A percentile compares a stretch with the other conserved stretches of the same genome.
Conservation (phyloP, 2,888 invertebrate species). For the Axea sp. region DNA sequence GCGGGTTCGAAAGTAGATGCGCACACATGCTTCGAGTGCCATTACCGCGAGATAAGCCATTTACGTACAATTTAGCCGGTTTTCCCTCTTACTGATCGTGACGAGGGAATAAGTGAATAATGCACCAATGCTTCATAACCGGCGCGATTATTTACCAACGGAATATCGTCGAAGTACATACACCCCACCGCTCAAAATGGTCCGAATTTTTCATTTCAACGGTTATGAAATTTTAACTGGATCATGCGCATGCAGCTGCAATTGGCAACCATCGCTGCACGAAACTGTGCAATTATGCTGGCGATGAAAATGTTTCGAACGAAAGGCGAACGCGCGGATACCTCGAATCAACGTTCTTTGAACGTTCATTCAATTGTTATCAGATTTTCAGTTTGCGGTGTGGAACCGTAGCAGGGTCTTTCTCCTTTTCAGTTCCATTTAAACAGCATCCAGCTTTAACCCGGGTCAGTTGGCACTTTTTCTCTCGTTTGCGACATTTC, state of each 20-base stretch:
- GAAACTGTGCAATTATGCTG: background rate
- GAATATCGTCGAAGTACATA: no score
- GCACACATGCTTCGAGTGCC: conserved; percentile 34
- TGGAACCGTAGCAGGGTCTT: no score
- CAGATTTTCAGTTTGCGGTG: no score
- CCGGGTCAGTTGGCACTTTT: no score
- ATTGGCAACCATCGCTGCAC: background rate
- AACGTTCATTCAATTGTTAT: no score
- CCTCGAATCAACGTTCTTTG: no score
- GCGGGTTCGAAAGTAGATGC: conserved; percentile 19
- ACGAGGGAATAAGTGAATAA: conserved; percentile 67
- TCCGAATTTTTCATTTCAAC: conserved; percentile 23
- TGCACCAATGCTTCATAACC: conserved; percentile 42
- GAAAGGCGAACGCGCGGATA: no score
- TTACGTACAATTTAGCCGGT: conserved; percentile 47
- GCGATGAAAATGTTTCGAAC: background rate
- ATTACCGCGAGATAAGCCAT: conserved; percentile 45
- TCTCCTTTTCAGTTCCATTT: no score
- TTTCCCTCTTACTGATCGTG: conserved; percentile 63
- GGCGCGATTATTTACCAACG: conserved; percentile 57
- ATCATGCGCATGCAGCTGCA: background rate
- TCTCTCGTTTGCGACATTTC: no score
- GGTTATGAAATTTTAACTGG: conserved; percentile 11
- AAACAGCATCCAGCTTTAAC: no score
- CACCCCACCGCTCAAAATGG: conserved; percentile 3